Evolutionary conservation across 2,113 vertebrate species (phyloP), one percentile per base, ranked within the genome.

Genomic region (Actenoides lindsayi): DNA sequence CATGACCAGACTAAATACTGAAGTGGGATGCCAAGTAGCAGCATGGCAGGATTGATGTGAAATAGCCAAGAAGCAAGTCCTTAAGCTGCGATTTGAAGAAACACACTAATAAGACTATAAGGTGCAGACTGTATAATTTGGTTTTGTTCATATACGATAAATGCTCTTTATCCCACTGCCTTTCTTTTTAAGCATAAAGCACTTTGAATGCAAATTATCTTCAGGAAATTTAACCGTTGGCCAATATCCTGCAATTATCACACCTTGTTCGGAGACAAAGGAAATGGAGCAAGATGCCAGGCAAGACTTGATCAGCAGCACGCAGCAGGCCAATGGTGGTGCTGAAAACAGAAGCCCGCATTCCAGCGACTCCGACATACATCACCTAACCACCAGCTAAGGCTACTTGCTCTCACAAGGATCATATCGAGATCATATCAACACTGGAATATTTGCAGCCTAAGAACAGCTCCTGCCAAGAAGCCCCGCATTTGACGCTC

Each of bases 1-100:
- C 54, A 91, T 62, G 70, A 96, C 91, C 96, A 97, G 96, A 96
- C 89, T 89, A 97, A 96, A 96, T 62, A 96, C 83, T 75, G 30
- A 87, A 84, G 39, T 24, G 80, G 37, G 83, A 94, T 95, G 85
- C 80, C 92, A 97, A 96, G 48, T 24, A 95, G 69, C 23, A 93
- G 76, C 90, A 94, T 83, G 69, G 71, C 42, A 71, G 44, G 60
- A 78, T 31, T 57, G 68, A 94, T 78, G 51, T 68, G 73, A 90
- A 96, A 84, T 18, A 90, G 64, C 73, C 93, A 92, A 83, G 42
- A 75, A 75, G 54, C 51, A 90, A 81, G 64, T 70, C 35, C 31
- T 95, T 73, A 25, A 91, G 63, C 51, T 92, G 25, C 23, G 28
- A 86, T 81, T 56, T 67, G 48, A 68, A 90, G 65, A 81, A 86